phyloP scores from a whole-genome alignment of 2,888 invertebrate species.

The Pelosia muscerda region DNA sequence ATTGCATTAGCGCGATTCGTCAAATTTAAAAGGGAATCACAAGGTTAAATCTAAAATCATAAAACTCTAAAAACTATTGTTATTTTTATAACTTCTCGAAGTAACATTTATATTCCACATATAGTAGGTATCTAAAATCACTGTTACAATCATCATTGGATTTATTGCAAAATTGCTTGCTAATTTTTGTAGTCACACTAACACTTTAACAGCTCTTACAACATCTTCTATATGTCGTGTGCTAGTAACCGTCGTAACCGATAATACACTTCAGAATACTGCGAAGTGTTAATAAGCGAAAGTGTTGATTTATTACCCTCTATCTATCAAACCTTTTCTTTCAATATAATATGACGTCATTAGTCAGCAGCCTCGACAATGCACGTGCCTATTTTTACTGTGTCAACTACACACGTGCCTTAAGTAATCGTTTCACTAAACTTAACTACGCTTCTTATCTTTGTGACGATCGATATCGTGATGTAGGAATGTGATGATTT shows the following conservation, averaged over 20 bases:
- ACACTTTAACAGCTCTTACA: background rate
- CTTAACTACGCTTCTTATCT: constrained; percentile 21
- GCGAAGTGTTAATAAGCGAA: constrained; percentile 5
- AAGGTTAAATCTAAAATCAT: background rate
- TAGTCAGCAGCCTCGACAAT: background rate
- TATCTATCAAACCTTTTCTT: background rate
- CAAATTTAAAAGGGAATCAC: background rate
- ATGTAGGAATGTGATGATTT: background rate
- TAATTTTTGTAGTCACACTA: constrained; percentile 7
- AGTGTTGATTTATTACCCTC: background rate
- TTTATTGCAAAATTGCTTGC: constrained; percentile 7
- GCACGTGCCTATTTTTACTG: constrained; percentile 6
- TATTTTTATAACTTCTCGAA: background rate
- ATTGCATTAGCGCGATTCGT: constrained; percentile 1
- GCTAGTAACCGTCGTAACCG: constrained; percentile 9
- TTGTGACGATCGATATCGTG: constrained; percentile 16
- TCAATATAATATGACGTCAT: background rate
- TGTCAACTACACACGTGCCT: constrained; percentile 8
- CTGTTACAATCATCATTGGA: constrained; percentile 8
- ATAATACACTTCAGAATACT: constrained; percentile 6
- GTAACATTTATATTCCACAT: background rate
- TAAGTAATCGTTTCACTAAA: background rate
- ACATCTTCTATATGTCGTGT: constrained; percentile 3
- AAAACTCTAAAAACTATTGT: background rate
- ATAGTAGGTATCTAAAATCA: background rate